Percentiles rank a stretch among this genome's conserved stretches.
Conservation (phyloP, 2,888 invertebrate genomes). For the Tenthredo mesomela region DNA sequence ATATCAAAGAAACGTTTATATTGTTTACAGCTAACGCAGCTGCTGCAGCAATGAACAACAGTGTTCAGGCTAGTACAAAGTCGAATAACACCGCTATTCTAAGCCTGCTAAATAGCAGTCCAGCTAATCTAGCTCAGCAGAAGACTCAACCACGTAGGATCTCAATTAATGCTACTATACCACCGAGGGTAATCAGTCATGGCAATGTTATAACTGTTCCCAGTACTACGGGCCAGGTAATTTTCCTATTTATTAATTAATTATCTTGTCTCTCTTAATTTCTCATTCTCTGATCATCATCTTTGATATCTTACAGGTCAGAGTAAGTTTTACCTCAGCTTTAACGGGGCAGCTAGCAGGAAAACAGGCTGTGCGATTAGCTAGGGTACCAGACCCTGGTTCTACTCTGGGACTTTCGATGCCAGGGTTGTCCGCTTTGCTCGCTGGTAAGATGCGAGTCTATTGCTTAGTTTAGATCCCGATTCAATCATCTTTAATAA, state of each 20-base stretch:
- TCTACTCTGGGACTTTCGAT: slow-evolving; percentile 80
- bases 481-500: neutral
- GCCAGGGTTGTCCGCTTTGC: slow-evolving; percentile 81
- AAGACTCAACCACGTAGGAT: slow-evolving; percentile 74
- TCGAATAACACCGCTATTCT: slow-evolving; percentile 87
- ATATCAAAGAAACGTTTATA: neutral
- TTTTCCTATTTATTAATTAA: slow-evolving; percentile 27
- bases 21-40: slow-evolving; percentile 70
- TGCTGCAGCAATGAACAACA: slow-evolving; percentile 76
- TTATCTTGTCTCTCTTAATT: neutral
- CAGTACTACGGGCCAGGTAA: slow-evolving; percentile 74
- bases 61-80: slow-evolving; percentile 74
- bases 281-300: neutral
- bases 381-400: slow-evolving; percentile 76
- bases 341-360: slow-evolving; percentile 72
- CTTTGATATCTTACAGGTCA: slow-evolving; percentile 64
- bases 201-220: slow-evolving; percentile 76
- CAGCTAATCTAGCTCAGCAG: slow-evolving; percentile 80
- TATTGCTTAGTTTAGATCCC: neutral
- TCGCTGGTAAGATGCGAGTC: slow-evolving; percentile 76
- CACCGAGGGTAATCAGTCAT: slow-evolving; percentile 73
- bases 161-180: slow-evolving; percentile 73
- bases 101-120: slow-evolving; percentile 88
- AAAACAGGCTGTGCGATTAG: slow-evolving; percentile 78
- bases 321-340: slow-evolving; percentile 74